A percentile compares a stretch with the other conserved stretches of the same genome.
Evolutionary conservation across 35 echinoderm and acorn worm species (phyloP).

Genomic region (Apostichopus japonicus): DNA sequence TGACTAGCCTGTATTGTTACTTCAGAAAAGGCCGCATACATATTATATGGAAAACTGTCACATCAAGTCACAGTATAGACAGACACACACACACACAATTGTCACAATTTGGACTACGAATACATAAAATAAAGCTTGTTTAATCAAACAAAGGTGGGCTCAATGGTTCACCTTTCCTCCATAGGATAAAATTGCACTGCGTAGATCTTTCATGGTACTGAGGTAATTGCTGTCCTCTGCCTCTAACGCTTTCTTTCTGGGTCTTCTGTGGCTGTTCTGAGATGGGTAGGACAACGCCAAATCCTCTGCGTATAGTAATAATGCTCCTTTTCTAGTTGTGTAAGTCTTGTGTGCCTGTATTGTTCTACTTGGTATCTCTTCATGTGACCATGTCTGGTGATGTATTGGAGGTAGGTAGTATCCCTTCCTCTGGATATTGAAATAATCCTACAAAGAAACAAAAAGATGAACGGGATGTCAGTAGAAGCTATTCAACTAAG

Average conservation of each 20-base stretch:
- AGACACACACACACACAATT: too few species aligned
- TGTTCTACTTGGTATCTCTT: slow-evolving; percentile 36
- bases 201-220: slow-evolving; percentile 86
- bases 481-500: too few species aligned
- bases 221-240: slow-evolving; percentile 85
- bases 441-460: slow-evolving; percentile 76
- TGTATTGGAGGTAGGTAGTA: slow-evolving; percentile 95
- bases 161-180: slow-evolving; percentile 70
- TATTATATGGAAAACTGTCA: neutral
- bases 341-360: slow-evolving; percentile 84
- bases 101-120: too few species aligned
- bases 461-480: neutral
- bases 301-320: slow-evolving; percentile 94
- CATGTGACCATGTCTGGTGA: slow-evolving; percentile 62
- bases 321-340: slow-evolving; percentile 85
- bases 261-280: neutral
- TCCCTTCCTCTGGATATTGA: slow-evolving; percentile 78
- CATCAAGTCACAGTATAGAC: too few species aligned
- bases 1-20: too few species aligned
- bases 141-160: neutral
- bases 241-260: slow-evolving; percentile 73
- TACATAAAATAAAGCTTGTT: too few species aligned
- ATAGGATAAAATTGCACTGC: slow-evolving; percentile 95
- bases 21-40: neutral
- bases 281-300: slow-evolving; percentile 61